A percentile compares a stretch with the other conserved stretches of the same genome.
phyloP scores from a whole-genome alignment of 2,888 invertebrate species.

The Leistus spinibarbis region DNA sequence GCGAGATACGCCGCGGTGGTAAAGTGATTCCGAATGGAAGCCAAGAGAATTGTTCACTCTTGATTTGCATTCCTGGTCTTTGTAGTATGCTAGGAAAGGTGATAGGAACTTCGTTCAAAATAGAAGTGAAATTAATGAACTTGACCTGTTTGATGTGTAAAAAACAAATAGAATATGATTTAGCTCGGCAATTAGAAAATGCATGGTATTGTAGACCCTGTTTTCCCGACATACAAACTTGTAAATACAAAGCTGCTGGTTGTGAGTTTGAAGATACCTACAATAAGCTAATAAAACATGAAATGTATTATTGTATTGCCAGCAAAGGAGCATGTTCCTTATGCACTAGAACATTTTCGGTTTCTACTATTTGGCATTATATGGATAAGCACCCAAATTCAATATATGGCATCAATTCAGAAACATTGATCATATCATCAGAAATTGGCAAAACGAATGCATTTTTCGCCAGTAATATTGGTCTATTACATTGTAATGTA shows the following conservation, averaged over 20 bases:
- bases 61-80: too few species aligned
- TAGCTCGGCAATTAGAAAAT: too few species aligned
- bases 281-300: neutral
- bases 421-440: neutral
- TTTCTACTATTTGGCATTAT: neutral
- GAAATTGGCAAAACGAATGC: neutral
- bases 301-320: neutral
- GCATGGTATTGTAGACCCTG: too few species aligned
- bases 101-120: too few species aligned
- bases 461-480: neutral
- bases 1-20: neutral
- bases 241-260: neutral
- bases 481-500: neutral
- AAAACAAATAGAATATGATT: too few species aligned
- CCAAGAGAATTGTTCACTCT: too few species aligned
- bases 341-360: neutral
- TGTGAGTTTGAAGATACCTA: neutral
- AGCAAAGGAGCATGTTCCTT: neutral
- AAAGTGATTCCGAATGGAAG: too few species aligned
- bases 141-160: too few species aligned
- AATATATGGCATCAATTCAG: neutral
- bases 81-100: too few species aligned
- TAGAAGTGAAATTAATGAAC: too few species aligned
- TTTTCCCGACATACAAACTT: too few species aligned
- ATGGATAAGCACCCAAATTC: neutral